Conservation (phyloP, 2,113 vertebrate genomes). For the Cettia cetti region DNA sequence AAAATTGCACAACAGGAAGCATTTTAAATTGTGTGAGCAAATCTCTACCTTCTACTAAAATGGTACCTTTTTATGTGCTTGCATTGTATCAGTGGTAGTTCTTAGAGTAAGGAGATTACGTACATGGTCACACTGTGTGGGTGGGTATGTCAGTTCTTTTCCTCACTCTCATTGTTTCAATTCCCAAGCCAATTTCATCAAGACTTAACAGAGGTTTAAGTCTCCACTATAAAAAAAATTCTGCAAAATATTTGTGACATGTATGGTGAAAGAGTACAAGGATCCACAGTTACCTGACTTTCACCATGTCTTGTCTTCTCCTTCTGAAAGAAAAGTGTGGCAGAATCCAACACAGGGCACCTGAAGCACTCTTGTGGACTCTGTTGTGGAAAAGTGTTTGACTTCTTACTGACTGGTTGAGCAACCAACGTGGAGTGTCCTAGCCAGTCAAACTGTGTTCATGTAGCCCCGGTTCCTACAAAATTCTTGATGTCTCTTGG, state of each 20-base stretch:
- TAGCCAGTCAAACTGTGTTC: background rate
- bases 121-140: background rate
- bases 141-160: background rate
- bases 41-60: background rate
- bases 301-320: background rate
- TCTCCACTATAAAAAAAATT: background rate
- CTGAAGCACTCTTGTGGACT: background rate
- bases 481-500: background rate
- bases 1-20: background rate
- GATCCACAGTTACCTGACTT: background rate
- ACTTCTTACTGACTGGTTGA: background rate
- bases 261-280: background rate
- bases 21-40: background rate
- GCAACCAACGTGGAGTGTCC: background rate
- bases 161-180: background rate
- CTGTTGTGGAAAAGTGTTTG: background rate
- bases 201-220: background rate
- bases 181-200: background rate
- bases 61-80: background rate
- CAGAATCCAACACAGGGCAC: background rate
- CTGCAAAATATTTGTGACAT: background rate
- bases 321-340: background rate
- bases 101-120: background rate
- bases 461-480: background rate
- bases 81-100: background rate